A percentile compares a stretch with the other conserved stretches of the same genome.
phyloP scores from a whole-genome alignment of 2,113 vertebrate genomes.

The Thryonomys swinderianus region DNA sequence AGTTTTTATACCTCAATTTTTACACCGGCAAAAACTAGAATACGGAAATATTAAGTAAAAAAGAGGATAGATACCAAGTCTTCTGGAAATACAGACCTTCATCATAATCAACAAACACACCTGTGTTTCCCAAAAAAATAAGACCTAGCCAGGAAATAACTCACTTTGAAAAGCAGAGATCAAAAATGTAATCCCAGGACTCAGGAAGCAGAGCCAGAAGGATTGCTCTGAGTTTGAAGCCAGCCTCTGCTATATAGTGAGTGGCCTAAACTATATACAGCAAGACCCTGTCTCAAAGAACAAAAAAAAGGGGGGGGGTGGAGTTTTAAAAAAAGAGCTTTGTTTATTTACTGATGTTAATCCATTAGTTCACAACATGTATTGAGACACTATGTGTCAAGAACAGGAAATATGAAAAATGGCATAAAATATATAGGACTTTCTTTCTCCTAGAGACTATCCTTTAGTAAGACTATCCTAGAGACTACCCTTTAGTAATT shows the following conservation, averaged over 20 bases:
- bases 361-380: slow-evolving; percentile 11
- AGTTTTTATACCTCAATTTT: background rate
- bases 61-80: slow-evolving; percentile 31
- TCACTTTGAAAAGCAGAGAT: no score
- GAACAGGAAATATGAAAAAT: slow-evolving; percentile 10
- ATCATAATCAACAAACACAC: background rate
- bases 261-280: background rate
- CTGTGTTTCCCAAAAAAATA: background rate
- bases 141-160: background rate
- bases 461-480: background rate
- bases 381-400: background rate
- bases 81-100: background rate
- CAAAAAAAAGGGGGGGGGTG: background rate
- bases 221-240: background rate
- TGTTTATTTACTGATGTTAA: slow-evolving; percentile 27
- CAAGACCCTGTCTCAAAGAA: background rate
- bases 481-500: background rate
- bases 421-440: background rate
- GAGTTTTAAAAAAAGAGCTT: background rate
- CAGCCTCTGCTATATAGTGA: background rate
- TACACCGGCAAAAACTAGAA: background rate
- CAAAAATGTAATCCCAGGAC: background rate
- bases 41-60: slow-evolving; percentile 9
- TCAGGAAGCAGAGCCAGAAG: background rate
- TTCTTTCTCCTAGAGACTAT: background rate